These are phyloP conservation scores for Agonum fuliginosum DNA, from an alignment of 2,888 invertebrate genomes.

Conservation along the genomic window DNA sequence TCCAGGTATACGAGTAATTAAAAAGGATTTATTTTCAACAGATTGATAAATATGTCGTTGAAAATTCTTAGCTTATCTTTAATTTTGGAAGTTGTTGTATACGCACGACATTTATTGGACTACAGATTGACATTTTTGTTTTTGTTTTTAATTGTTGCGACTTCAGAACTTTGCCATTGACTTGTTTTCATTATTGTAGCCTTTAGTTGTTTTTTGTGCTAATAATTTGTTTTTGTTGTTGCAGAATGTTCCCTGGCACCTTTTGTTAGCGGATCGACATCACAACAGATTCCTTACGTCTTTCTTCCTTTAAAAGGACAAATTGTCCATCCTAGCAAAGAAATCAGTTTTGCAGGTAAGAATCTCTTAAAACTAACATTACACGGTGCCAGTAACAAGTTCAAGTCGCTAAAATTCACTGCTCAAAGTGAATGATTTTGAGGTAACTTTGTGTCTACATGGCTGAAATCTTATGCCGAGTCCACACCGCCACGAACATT, in stretches of 20 bases:
- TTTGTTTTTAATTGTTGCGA: too few species aligned
- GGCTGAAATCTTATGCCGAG: too few species aligned
- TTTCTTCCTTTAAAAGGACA: conserved; percentile 90
- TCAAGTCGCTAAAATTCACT: too few species aligned
- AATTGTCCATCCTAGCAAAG: conserved; percentile 90
- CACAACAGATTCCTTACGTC: conserved; percentile 89
- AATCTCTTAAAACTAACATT: neutral
- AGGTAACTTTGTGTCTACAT: too few species aligned
- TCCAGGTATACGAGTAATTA: conserved; percentile 1
- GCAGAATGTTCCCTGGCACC: conserved; percentile 84
- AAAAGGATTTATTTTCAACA: conserved; percentile 9
- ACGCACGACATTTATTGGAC: neutral
- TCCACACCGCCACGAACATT: too few species aligned
- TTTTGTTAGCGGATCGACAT: conserved; percentile 81
- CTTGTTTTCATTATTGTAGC: too few species aligned
- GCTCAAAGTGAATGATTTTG: too few species aligned
- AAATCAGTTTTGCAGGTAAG: conserved; percentile 87
- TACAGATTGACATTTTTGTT: too few species aligned
- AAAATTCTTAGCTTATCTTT: conserved; percentile 9
- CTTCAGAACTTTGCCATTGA: too few species aligned
- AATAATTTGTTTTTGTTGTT: too few species aligned
- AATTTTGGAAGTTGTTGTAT: neutral
- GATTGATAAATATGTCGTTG: conserved; percentile 10
- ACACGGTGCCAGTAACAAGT: too few species aligned
- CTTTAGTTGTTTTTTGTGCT: too few species aligned